These are phyloP conservation scores for Corythornis cristatus DNA, from an alignment of 2,113 vertebrate genomes.

Conservation along the genomic window DNA sequence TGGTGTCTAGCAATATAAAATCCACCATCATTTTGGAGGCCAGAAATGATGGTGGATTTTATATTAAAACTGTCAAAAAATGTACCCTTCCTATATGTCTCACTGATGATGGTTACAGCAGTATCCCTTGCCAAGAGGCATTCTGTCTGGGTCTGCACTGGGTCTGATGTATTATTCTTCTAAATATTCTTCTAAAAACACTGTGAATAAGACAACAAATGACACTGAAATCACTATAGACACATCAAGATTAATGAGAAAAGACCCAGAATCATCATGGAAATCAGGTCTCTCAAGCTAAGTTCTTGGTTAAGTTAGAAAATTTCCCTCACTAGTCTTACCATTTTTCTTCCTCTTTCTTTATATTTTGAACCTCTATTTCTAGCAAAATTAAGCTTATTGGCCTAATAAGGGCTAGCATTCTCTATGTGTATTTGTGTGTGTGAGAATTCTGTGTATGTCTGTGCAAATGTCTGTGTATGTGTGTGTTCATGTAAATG, in stretches of 20 bases:
- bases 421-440: neutral
- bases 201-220: neutral
- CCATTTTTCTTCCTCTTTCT: neutral
- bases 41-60: neutral
- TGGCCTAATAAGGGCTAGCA: neutral
- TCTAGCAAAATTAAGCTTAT: neutral
- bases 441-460: neutral
- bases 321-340: neutral
- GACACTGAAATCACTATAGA: neutral
- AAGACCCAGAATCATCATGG: neutral
- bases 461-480: neutral
- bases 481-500: neutral
- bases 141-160: neutral
- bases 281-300: neutral
- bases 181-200: neutral
- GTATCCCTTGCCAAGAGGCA: neutral
- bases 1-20: neutral
- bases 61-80: neutral
- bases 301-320: neutral
- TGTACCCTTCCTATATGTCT: neutral
- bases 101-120: neutral
- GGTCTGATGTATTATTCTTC: neutral
- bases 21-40: too few relatives aligned
- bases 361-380: neutral
- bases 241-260: neutral